Evolutionary conservation across 2,888 invertebrate species (phyloP).

Genomic region (Oligia latruncula): DNA sequence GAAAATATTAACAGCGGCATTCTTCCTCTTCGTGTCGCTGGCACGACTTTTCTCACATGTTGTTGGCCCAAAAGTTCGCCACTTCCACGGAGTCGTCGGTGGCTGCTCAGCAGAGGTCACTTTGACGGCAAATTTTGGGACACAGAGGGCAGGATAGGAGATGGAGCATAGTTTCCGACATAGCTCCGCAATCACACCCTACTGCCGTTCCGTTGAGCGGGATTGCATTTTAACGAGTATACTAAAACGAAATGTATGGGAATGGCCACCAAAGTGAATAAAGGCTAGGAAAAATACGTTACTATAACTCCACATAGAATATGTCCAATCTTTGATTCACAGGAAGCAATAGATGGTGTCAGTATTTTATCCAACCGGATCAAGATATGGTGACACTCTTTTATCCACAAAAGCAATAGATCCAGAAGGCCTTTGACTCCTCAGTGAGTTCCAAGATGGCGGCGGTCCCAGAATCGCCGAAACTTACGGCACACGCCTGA

Average conservation of each 20-base stretch:
- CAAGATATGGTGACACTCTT: not conserved
- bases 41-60: not conserved
- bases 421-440: conserved; percentile 34
- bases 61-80: not conserved
- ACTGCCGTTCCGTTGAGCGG: too few relatives aligned
- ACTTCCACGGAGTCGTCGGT: not conserved
- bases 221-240: not conserved
- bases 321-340: not conserved
- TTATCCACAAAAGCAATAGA: conserved; percentile 35
- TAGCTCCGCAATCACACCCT: too few relatives aligned
- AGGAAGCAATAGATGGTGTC: conserved; percentile 7
- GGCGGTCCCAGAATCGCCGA: conserved; percentile 26
- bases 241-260: not conserved
- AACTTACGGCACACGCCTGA: conserved; percentile 58
- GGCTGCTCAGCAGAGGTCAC: too few relatives aligned
- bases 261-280: not conserved
- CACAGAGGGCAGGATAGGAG: not conserved
- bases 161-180: not conserved
- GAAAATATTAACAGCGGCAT: not conserved
- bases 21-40: not conserved
- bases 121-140: not conserved
- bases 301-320: not conserved
- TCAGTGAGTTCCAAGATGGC: conserved; percentile 41
- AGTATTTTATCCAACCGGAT: conserved; percentile 12
- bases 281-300: not conserved